Percentiles rank a stretch among this genome's conserved stretches.
phyloP scores from a whole-genome alignment of 2,888 invertebrate species.

The Synergus gifuensis region DNA sequence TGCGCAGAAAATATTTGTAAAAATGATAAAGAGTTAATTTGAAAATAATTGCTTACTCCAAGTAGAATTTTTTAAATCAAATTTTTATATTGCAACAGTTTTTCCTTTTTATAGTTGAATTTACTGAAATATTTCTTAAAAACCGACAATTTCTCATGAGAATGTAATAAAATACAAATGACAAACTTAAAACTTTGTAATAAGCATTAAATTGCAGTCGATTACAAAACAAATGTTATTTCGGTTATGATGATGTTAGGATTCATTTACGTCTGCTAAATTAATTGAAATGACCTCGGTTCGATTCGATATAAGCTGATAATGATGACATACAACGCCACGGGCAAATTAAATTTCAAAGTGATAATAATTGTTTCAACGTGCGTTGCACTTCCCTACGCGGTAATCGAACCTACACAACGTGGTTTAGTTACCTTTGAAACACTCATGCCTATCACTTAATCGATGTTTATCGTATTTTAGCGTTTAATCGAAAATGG shows the following conservation, averaged over 20 bases:
- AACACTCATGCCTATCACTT: conserved; percentile 26
- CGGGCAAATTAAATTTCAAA: conserved; percentile 20
- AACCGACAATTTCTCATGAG: too few relatives aligned
- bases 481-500: conserved; percentile 39
- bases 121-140: too few relatives aligned
- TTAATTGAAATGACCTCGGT: conserved; percentile 1
- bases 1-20: too few relatives aligned
- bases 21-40: too few relatives aligned
- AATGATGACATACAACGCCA: neutral
- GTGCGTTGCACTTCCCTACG: neutral
- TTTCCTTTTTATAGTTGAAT: too few relatives aligned
- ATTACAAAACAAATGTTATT: neutral
- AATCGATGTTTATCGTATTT: conserved; percentile 38
- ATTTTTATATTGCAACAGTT: too few relatives aligned
- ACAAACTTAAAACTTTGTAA: neutral
- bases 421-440: conserved; percentile 10
- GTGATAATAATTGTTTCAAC: conserved; percentile 22
- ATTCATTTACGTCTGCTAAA: neutral
- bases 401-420: neutral
- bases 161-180: too few relatives aligned
- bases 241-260: neutral
- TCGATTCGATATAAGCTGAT: neutral
- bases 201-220: neutral
- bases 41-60: too few relatives aligned
- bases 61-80: too few relatives aligned